These are phyloP conservation scores for Synergus itoensis DNA, from an alignment of 2,888 invertebrate species.

Conservation along the genomic window DNA sequence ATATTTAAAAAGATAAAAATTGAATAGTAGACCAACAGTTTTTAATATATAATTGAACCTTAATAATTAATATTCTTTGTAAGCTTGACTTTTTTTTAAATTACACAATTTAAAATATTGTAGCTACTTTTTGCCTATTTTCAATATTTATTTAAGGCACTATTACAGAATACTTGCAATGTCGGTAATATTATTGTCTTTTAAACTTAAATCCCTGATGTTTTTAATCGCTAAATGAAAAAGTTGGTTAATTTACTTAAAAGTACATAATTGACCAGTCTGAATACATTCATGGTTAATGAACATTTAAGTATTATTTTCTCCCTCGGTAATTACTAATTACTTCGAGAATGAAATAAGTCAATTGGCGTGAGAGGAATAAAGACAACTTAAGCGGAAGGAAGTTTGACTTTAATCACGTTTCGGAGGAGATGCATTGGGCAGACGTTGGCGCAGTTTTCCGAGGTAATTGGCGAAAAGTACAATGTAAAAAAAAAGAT, in stretches of 20 bases:
- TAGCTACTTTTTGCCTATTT: too few relatives aligned
- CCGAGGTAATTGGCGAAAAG: slow-evolving; percentile 29
- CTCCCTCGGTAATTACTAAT: slow-evolving; percentile 33
- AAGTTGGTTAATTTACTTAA: background rate
- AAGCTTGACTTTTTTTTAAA: too few relatives aligned
- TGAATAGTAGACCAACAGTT: too few relatives aligned
- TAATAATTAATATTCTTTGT: too few relatives aligned
- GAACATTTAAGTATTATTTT: slow-evolving; percentile 8
- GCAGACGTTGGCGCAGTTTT: slow-evolving; percentile 5
- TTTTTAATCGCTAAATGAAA: too few relatives aligned
- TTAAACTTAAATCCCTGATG: too few relatives aligned
- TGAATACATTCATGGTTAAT: background rate
- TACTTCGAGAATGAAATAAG: slow-evolving; percentile 24
- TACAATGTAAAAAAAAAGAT: slow-evolving; percentile 22
- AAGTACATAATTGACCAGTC: background rate
- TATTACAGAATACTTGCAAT: too few relatives aligned
- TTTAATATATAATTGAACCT: too few relatives aligned
- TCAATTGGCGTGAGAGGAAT: slow-evolving; percentile 32
- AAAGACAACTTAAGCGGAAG: slow-evolving; percentile 32
- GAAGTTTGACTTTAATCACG: slow-evolving; percentile 39
- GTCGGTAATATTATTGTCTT: too few relatives aligned
- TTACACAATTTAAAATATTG: too few relatives aligned
- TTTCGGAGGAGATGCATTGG: slow-evolving; percentile 24
- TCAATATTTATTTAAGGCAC: too few relatives aligned
- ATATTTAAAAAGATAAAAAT: too few relatives aligned